Base-by-base conservation (phyloP, 2,113 vertebrate genomes). In the Strigops habroptila region DNA sequence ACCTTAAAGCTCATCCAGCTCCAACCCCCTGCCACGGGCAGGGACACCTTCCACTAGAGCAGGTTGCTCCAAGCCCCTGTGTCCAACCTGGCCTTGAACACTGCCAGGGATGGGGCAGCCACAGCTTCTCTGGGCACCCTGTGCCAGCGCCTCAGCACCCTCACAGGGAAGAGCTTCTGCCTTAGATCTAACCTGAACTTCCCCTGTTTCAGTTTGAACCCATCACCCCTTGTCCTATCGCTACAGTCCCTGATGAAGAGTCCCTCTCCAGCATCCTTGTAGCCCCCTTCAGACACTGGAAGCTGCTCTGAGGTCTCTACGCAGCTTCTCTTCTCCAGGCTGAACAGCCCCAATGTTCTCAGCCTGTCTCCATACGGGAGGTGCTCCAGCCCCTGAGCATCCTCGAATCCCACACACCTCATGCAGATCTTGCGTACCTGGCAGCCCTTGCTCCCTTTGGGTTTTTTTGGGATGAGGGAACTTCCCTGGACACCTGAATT, bases 381-480 rank as follows among this genome's bases (percentile, higher is more conserved):
- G 33, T n/a, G 55, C 33, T 59, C 21, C 55, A 59, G 55, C 4
- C 55, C 55, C 33, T 57, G 21, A n/a, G 23, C 55, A 59, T 59
- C 21, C 13, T n/a, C 14, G 33, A 23, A 18, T 4, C 7, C 30
- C 62, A 5, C 1, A 1, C 1, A n/a, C 5, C 30, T 11, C 48
- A 0, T 1, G 0, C 35, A 1, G 46, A 6, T 8, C 41, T 27
- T 7, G 22, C 0, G 21, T 7, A 31, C 30, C 17, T 12, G 73
- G 69, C 28, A 68, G 31, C 13, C 16, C n/a, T 44, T 3, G 0
- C 16, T 39, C 9, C 30, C 15, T 12, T 2, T 0, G 11, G 13
- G 5, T 0, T 6, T 3, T 48, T 27, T 16, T 0, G 1, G 7
- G 2, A 5, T 25, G 8, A 28, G 5, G 18, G 3, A 35, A 7